These are phyloP conservation scores for Stramonita haemastoma DNA, from an alignment of 2,888 invertebrate genomes.

Conservation along the genomic window DNA sequence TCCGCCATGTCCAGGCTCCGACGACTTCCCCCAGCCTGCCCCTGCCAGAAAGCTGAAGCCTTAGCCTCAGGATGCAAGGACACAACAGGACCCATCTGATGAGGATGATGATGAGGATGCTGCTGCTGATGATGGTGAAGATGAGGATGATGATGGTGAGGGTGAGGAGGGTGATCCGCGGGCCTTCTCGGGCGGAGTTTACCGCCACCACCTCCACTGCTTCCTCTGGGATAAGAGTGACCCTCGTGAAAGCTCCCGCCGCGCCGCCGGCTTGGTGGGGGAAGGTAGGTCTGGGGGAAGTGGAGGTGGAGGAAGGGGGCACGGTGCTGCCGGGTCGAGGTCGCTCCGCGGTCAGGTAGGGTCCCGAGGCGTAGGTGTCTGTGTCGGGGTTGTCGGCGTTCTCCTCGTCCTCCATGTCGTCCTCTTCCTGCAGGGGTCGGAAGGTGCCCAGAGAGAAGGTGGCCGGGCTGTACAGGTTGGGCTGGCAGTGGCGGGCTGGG, in stretches of 20 bases:
- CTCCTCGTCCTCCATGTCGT: not conserved
- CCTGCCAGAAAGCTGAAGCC: not conserved
- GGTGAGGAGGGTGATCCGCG: not conserved
- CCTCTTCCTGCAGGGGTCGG: not conserved
- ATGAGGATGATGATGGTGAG: not conserved
- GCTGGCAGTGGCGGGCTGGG: not conserved
- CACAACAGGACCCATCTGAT: not conserved
- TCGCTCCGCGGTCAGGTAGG: not conserved
- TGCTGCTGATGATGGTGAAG: not conserved
- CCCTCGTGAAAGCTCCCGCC: slow-evolving; percentile 35
- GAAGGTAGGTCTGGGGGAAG: not conserved
- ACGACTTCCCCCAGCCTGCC: not conserved
- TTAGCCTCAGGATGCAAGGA: slow-evolving; percentile 23
- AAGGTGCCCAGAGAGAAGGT: not conserved
- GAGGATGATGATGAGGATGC: not conserved
- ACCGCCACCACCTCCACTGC: not conserved
- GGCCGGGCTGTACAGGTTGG: not conserved
- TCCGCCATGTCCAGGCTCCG: slow-evolving; percentile 24
- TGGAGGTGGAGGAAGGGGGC: not conserved
- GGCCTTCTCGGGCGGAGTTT: slow-evolving; percentile 2
- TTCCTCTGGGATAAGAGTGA: not conserved
- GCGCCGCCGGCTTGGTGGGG: not conserved
- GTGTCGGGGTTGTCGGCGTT: not conserved
- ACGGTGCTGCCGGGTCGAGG: not conserved
- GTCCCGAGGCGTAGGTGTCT: not conserved